Conservation (phyloP, 1,140 invertebrate species). For the Calliphora vicina region DNA sequence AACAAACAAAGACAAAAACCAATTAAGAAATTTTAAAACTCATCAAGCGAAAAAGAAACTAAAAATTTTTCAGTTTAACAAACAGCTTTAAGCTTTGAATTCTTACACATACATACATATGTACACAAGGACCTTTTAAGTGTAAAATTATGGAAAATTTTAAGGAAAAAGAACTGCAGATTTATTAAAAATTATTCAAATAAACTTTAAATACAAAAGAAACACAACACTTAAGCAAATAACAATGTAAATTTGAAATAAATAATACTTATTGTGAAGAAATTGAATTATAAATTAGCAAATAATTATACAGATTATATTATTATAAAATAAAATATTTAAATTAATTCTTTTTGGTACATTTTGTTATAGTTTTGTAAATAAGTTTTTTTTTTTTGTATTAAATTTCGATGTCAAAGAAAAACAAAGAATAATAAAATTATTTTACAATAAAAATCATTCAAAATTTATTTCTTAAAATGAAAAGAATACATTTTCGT, state of each 20-base stretch:
- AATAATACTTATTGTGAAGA: neutral
- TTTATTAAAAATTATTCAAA: neutral
- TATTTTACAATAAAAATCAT: neutral
- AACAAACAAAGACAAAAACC: neutral
- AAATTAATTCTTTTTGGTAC: neutral
- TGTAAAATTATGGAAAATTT: neutral
- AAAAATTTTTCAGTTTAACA: neutral
- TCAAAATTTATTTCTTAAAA: neutral
- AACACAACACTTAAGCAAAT: neutral
- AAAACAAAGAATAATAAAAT: neutral
- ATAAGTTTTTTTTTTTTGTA: neutral
- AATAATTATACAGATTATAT: constrained; percentile 9
- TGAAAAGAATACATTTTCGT: neutral
- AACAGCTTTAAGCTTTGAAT: neutral
- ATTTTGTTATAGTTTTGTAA: neutral
- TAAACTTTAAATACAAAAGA: neutral
- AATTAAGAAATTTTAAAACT: neutral
- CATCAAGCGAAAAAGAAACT: neutral
- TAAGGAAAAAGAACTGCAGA: neutral
- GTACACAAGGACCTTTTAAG: neutral
- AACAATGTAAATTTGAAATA: neutral
- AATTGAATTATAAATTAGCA: constrained; percentile 12
- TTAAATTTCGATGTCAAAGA: neutral
- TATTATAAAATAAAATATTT: neutral
- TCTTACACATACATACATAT: neutral